phyloP scores from a whole-genome alignment of 2,888 invertebrate genomes.

The Lasioglossum marginatum region DNA sequence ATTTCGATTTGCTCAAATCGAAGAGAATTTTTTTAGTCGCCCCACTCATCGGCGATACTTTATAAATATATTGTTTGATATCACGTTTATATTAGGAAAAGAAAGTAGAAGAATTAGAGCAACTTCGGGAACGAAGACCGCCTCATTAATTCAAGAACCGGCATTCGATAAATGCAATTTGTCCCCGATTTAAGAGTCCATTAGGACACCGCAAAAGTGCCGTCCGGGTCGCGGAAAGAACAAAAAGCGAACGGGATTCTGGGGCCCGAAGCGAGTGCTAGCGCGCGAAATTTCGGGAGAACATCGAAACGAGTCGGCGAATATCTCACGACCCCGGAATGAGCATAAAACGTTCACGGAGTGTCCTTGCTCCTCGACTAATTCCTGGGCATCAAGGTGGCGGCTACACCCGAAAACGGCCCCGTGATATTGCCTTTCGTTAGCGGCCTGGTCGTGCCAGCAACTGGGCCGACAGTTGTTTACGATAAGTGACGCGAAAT shows the following conservation, averaged over 20 bases:
- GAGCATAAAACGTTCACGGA: conserved; percentile 12
- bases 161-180: background rate
- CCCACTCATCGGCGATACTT: background rate
- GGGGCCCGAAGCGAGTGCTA: background rate
- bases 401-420: background rate
- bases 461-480: conserved; percentile 48
- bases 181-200: background rate
- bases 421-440: conserved; percentile 18
- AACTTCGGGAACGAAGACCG: background rate
- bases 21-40: background rate
- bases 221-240: background rate
- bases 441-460: conserved; percentile 6
- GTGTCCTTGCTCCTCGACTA: conserved; percentile 2
- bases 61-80: background rate
- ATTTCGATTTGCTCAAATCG: background rate
- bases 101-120: background rate
- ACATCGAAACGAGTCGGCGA: background rate
- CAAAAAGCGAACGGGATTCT: background rate
- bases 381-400: conserved; percentile 6
- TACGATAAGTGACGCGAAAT: conserved; percentile 53
- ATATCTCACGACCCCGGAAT: background rate
- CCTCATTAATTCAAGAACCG: background rate
- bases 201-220: conserved; percentile 3
- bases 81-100: too few species aligned
- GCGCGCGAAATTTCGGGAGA: conserved; percentile 29